A percentile compares a stretch with the other conserved stretches of the same genome.
phyloP scores from a whole-genome alignment of 2,113 vertebrate genomes.

The Ariopsis seemanni region DNA sequence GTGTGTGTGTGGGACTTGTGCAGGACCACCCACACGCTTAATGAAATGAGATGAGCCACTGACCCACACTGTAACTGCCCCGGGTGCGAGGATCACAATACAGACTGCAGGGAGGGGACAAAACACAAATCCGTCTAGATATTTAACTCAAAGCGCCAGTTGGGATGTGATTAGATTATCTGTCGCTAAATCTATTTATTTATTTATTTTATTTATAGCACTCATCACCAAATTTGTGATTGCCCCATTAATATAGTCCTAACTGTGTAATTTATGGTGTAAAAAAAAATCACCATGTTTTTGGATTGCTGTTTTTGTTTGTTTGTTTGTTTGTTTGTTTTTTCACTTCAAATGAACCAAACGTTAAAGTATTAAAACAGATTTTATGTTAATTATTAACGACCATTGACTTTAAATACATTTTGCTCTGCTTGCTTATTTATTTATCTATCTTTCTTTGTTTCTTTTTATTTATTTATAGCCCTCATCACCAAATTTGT shows the following conservation, averaged over 20 bases:
- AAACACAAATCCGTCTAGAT: neutral
- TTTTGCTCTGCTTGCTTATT: neutral
- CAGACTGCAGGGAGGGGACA: neutral
- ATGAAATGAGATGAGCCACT: constrained; percentile 50
- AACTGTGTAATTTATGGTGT: neutral
- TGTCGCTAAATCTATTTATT: neutral
- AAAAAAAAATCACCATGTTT: neutral
- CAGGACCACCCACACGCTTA: constrained; percentile 53
- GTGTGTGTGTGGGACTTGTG: constrained; percentile 33
- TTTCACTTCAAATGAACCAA: neutral
- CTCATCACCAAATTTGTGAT: neutral
- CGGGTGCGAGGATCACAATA: constrained; percentile 38
- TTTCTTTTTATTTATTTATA: neutral
- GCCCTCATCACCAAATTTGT: neutral
- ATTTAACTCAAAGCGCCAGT: neutral
- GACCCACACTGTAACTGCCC: constrained; percentile 48
- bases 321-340: neutral
- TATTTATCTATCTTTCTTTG: too few species aligned
- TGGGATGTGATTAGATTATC: neutral
- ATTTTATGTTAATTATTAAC: neutral
- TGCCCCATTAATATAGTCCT: neutral
- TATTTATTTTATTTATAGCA: neutral
- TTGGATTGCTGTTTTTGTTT: neutral
- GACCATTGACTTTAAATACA: too few species aligned
- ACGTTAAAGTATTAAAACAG: neutral